Evolutionary conservation across 2,113 vertebrate species (phyloP), one percentile per base, ranked within the genome.

Genomic region (Bufo bufo): DNA sequence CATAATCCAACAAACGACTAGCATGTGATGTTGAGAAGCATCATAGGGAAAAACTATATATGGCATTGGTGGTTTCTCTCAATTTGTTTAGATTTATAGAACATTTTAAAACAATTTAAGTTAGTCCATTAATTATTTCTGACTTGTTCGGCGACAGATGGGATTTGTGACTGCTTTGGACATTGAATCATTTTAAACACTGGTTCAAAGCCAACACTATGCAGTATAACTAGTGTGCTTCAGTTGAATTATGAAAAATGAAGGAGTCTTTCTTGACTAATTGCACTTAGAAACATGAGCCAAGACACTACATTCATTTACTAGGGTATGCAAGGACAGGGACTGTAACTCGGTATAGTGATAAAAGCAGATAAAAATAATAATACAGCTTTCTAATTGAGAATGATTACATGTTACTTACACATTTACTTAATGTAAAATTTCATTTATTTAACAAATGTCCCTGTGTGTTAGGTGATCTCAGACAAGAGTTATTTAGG

Each of bases 361-460:
- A 82, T 47, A 88, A 66, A 75, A 83, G 19, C 43, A 77, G 17
- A 88, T 77, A 84, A 20, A 65, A 75, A n/a, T n/a, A 83, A 69
- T 75, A 83, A 78, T 65, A 63, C 71, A 83, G 61, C 56, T 54
- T 83, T 88, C 16, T 77, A 65, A 61, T 20, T 77, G 47, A 65
- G 81, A 89, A 49, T 78, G 74, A 89, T 84, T 66, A 54, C 81
- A 78, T 69, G 59, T 78, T 84, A 65, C 72, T 77, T 61, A 78
- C 23, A 77, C 75, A 78, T 69, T 84, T 78, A 84, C 81, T 78
- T 84, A 82, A 88, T 83, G 54, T 65, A 56, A 63, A 84, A 65
- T 78, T 65, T 78, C 61, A 89, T 89, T 89, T 84, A 89, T 89
- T 89, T 84, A 77, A 84, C 82, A 84, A 89, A 89, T 84, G 87